Evolutionary conservation across 2,797 vertebrate genomes (phyloP).

Genomic region (Mormyrus proboscirostris): DNA sequence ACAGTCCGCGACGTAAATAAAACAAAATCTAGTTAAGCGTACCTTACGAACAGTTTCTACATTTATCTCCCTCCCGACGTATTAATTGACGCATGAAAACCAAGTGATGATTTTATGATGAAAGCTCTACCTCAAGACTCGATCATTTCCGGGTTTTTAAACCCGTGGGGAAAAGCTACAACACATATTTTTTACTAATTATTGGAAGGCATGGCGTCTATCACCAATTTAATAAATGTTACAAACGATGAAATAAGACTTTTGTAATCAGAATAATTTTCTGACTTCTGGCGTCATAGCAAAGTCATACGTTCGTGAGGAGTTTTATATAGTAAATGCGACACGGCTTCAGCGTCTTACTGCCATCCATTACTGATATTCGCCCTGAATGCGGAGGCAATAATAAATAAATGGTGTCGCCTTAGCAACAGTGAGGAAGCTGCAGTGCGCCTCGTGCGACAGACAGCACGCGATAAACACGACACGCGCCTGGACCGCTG

Average conservation of each 20-base stretch:
- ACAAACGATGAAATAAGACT: not conserved
- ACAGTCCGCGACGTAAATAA: not conserved
- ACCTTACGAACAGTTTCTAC: not conserved
- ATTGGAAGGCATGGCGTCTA: not conserved
- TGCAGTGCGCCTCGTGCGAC: not conserved
- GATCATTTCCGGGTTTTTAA: not conserved
- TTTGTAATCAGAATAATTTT: not conserved
- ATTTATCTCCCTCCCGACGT: not conserved
- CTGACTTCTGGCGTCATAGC: not conserved
- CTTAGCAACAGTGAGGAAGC: constrained; percentile 18
- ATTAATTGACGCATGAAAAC: not conserved
- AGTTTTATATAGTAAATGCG: not conserved
- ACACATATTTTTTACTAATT: not conserved
- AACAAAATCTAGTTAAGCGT: not conserved
- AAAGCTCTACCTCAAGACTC: not conserved
- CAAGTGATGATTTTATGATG: not conserved
- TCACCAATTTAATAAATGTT: not conserved
- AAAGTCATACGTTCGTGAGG: not conserved
- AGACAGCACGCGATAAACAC: not conserved
- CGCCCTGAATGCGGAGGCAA: not conserved
- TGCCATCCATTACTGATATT: not conserved
- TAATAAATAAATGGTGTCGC: constrained; percentile 16
- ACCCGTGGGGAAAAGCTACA: not conserved
- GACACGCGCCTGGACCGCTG: not conserved
- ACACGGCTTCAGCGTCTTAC: not conserved